Base-by-base conservation (phyloP, 2,888 invertebrate species). In the Drosophila emarginata region DNA sequence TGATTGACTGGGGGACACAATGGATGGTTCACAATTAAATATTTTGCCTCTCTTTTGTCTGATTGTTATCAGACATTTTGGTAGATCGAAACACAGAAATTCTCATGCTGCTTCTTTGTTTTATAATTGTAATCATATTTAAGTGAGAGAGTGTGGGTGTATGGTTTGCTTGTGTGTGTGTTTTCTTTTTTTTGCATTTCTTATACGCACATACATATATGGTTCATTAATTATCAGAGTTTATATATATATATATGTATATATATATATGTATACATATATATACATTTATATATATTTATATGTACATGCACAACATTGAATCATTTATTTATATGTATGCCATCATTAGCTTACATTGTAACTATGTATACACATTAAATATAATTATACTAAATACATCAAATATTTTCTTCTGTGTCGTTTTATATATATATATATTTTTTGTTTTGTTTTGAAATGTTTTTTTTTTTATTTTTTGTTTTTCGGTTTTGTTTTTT, bases 301-400 rank as follows among this genome's bases (percentile, higher is more conserved):
- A 74, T 88, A 86, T 88, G 67, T 88, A 84, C 87, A 88, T 88
- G 80, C 87, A 84, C 88, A 88, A 84, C 84, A 84, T 83, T 86
- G 71, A 84, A 86, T 86, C 80, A 77, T 78, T 84, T 88, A 87
- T 80, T 81, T 75, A 67, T 76, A 68, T 72, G 80, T 78, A 67
- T 70, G 80, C 62, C 70, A 9, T 72, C 77, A 26, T 26, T 26
- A 66, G 81, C 84, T 80, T 88, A 80, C 74, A 76, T 54, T 68
- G 64, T 76, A 77, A 77, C 79, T 87, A 81, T 77, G 87, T 87
- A 68, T 80, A 84, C 75, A 79, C 71, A 73, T 80, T 84, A 78
- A 80, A 79, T 80, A 86, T 75, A 87, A 77, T 85, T 81, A 84
- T 77, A 76, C 80, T 78, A 75, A 71, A 72, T 72, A 71, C 77